Conservation (phyloP, 2,797 vertebrate genomes). For the Gallinago nigripennis region DNA sequence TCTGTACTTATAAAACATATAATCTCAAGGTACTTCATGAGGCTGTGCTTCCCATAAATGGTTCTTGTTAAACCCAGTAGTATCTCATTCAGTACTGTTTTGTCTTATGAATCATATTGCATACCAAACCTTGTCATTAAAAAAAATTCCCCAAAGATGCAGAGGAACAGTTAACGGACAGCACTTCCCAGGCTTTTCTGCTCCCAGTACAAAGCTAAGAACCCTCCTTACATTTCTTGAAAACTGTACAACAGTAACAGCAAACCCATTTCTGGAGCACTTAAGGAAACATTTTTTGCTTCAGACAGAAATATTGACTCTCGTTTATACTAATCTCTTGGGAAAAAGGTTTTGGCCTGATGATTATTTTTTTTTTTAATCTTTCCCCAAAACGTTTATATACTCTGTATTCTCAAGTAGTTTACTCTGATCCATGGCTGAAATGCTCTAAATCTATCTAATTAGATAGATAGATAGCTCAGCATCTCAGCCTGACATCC, state of each 20-base stretch:
- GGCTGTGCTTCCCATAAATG: not conserved
- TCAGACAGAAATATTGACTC: not conserved
- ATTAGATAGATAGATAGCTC: not conserved
- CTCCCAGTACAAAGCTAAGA: not conserved
- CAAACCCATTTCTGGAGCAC: not conserved
- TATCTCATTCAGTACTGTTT: not conserved
- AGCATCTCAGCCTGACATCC: not conserved
- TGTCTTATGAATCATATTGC: not conserved
- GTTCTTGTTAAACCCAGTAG: not conserved
- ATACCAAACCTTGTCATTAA: not conserved
- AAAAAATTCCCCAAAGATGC: not conserved
- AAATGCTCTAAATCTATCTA: not conserved
- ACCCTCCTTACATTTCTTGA: not conserved
- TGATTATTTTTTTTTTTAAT: not conserved
- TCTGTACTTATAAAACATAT: not conserved
- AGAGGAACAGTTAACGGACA: not conserved
- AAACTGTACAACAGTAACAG: not conserved
- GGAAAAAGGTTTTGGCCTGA: not conserved
- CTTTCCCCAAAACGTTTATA: not conserved
- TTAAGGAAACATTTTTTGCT: not conserved
- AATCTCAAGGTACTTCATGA: not conserved
- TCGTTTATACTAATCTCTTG: not conserved
- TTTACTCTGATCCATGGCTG: not conserved
- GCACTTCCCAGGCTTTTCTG: not conserved
- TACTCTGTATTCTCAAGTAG: not conserved